Conservation (phyloP, 2,888 invertebrate genomes). For the Chalcis sispes region DNA sequence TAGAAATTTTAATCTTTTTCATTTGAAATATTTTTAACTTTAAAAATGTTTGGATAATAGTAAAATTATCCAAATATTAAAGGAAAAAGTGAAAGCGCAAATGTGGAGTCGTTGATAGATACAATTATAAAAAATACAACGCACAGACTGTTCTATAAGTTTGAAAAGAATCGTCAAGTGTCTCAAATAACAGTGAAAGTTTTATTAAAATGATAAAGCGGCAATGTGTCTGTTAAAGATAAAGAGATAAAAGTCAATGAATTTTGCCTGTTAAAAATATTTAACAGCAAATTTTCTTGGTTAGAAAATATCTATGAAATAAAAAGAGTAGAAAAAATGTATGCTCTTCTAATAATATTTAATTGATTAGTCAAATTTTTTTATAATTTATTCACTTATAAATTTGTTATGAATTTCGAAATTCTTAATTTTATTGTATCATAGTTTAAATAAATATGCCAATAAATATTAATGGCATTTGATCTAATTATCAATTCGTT, state of each 20-base stretch:
- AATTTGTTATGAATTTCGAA: too few relatives aligned
- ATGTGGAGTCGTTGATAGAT: neutral
- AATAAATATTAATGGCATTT: too few relatives aligned
- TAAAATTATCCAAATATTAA: neutral
- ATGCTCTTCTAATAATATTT: too few relatives aligned
- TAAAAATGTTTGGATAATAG: neutral
- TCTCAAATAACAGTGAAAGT: slow-evolving; percentile 33
- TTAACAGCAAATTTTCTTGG: slow-evolving; percentile 28
- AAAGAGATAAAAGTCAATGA: slow-evolving; percentile 23
- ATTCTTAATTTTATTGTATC: neutral
- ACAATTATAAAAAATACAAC: slow-evolving; percentile 4
- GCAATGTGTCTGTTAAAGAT: slow-evolving; percentile 34
- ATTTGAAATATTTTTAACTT: slow-evolving; percentile 14
- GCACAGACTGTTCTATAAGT: slow-evolving; percentile 34
- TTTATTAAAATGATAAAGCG: slow-evolving; percentile 30
- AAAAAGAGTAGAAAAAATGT: too few relatives aligned
- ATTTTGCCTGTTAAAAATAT: slow-evolving; percentile 5
- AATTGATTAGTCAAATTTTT: too few relatives aligned
- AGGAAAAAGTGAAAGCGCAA: slow-evolving; percentile 7
- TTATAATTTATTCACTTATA: too few relatives aligned
- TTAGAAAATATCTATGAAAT: slow-evolving; percentile 43
- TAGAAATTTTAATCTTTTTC: neutral
- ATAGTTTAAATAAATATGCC: too few relatives aligned
- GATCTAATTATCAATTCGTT: too few relatives aligned
- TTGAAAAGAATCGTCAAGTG: slow-evolving; percentile 30